Evolutionary conservation across 2,797 vertebrate genomes (phyloP).

Genomic region (Lophotriccus pileatus): DNA sequence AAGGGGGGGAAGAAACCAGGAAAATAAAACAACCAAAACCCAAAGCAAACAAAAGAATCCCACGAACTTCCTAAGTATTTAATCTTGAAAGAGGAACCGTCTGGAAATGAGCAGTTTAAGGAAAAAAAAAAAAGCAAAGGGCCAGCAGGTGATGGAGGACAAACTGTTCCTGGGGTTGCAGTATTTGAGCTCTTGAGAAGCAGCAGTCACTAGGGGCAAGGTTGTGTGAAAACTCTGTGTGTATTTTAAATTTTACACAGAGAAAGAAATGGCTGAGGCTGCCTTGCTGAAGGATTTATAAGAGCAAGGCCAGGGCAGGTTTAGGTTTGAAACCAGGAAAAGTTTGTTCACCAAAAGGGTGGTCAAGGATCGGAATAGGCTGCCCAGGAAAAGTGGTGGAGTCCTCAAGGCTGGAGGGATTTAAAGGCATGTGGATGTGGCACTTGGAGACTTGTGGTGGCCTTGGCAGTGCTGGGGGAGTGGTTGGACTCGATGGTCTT

Average conservation of each 20-base stretch:
- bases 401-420: neutral
- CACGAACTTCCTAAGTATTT: rapidly evolving
- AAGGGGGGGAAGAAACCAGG: too few species aligned
- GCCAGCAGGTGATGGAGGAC: neutral
- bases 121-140: neutral
- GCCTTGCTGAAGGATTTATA: neutral
- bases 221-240: neutral
- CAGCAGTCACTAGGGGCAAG: neutral
- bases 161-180: neutral
- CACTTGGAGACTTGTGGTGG: neutral
- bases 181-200: neutral
- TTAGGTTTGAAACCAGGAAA: neutral
- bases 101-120: neutral
- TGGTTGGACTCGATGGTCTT: neutral
- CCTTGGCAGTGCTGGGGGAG: neutral
- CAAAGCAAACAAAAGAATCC: neutral
- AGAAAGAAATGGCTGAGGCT: neutral
- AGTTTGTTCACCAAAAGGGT: neutral
- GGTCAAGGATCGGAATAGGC: neutral
- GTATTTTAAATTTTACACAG: neutral
- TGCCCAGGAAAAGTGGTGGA: neutral
- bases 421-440: neutral
- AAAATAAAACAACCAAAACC: neutral
- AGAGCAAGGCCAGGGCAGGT: neutral
- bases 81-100: neutral